Base-by-base conservation (phyloP, 2,113 vertebrate species). In the Bubo bubo region DNA sequence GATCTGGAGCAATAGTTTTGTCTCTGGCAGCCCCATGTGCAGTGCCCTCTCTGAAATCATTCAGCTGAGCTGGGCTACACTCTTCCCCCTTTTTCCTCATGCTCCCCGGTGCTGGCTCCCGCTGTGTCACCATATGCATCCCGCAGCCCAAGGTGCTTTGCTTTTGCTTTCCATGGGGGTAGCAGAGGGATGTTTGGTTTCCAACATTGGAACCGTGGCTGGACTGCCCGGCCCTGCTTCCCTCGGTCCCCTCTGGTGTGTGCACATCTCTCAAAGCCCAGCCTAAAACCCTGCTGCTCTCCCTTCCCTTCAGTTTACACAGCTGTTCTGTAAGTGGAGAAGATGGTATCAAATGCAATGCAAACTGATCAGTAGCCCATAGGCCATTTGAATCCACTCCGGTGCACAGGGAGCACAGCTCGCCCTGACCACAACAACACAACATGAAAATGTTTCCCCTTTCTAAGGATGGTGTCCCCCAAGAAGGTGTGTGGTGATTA, bases 121-220 rank as follows among this genome's bases (percentile, higher is more conserved):
- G 0, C 50, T 43, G 27, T 6, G 35, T 60, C 34, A 35, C 55
- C 35, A 14, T 0, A 0, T 45, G 28, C 4, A 2, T 73, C 35
- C 39, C 3, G 0, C 55, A 39, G 53, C 72, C 68, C 55, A 34
- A 56, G 23, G 39, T 90, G 39, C 63, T 95, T 81, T 30, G 47
- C 56, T 30, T 71, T 92, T 83, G 30, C 43, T 66, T 80, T 84
- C 20, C 7, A 0, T 16, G 35, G 58, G 50, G 9, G 8, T 39
- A 49, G 30, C 68, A 66, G 45, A 70, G 30, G 77, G 63, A 47
- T 49, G 17, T 64, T 80, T 52, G 10, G 24, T 53, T 81, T 64
- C 68, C 76, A 73, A 22, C 15, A 0, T 12, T 0, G 0, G 34
- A 52, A 43, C 47, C 3, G 2, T 24, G 9, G 47, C 72, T 4